Conservation (phyloP, 2,888 invertebrate species). For the Phalera bucephala region DNA sequence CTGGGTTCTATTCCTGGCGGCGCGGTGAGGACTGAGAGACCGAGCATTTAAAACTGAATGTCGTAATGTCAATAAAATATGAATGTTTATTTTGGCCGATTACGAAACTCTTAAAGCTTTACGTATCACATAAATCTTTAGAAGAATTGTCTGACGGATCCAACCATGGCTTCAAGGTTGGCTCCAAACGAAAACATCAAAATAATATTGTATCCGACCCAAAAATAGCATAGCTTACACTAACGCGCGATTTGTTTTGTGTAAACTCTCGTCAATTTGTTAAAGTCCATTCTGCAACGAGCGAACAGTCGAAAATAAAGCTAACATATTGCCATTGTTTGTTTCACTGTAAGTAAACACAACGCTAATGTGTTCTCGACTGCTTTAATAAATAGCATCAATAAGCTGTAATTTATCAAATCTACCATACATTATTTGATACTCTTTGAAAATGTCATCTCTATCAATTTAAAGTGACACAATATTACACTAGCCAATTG, state of each 20-base stretch:
- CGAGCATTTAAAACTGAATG: slow-evolving; percentile 63
- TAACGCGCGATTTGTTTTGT: slow-evolving; percentile 46
- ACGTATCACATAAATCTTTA: slow-evolving; percentile 65
- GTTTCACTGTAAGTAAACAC: slow-evolving; percentile 37
- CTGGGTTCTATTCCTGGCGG: slow-evolving; percentile 63
- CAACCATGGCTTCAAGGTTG: slow-evolving; percentile 67
- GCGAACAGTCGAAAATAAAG: slow-evolving; percentile 39
- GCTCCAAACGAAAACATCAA: slow-evolving; percentile 49
- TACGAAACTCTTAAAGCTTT: slow-evolving; percentile 69
- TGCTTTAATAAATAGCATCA: slow-evolving; percentile 12
- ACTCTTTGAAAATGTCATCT: slow-evolving; percentile 11
- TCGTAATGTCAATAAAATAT: slow-evolving; percentile 80
- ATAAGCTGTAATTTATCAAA: slow-evolving; percentile 10
- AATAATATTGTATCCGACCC: slow-evolving; percentile 63
- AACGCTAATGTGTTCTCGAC: slow-evolving; percentile 29
- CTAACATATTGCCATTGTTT: slow-evolving; percentile 36
- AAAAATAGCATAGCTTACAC: slow-evolving; percentile 56
- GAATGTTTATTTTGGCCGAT: slow-evolving; percentile 77
- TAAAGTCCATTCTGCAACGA: slow-evolving; percentile 33
- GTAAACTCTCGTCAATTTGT: slow-evolving; percentile 45
- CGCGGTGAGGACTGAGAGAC: slow-evolving; percentile 46
- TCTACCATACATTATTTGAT: slow-evolving; percentile 16
- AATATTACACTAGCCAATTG: slow-evolving; percentile 1
- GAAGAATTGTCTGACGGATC: slow-evolving; percentile 63
- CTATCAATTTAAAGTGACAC: slow-evolving; percentile 10